Base-by-base conservation (phyloP, 2,888 invertebrate genomes). In the Ochropleura plecta region DNA sequence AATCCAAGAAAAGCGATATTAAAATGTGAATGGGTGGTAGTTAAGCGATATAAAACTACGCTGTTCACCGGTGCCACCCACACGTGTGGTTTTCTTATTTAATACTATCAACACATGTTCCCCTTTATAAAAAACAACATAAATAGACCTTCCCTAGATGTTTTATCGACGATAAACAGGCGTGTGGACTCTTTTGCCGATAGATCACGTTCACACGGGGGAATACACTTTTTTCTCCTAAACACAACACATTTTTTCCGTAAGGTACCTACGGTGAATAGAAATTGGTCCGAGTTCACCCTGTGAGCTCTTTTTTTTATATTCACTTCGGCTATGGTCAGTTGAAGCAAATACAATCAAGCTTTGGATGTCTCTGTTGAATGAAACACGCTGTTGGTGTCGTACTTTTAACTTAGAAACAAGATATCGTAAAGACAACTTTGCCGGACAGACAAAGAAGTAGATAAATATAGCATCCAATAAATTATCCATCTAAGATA, bases 151-250 rank as follows among this genome's bases (percentile, higher is more conserved):
- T 92, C 93, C 92, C 92, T 92, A 91, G 92, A 92, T 92, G 91
- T 93, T 95, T 95, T 94, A 96, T 95, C 93, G 95, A 89, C 94
- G 91, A 94, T 94, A 95, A 95, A 95, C 92, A 91, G 93, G 92
- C 92, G 92, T 93, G 93, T 91, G 90, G 91, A 91, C 92, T 91
- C 91, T 89, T 90, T 90, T 89, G 88, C 87, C 93, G 91, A 93
- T 94, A 94, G 90, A 92, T 94, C 94, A 93, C 93, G 92, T 93
- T 90, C 90, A 87, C 89, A 82, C 84, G 84, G 89, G 91, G 91
- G 90, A 91, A 89, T 89, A 90, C 80, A 84, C 88, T 91, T 89
- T 89, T 89, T 84, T 84, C 77, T 81, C 81, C 69, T 86, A 84
- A 82, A 86, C 73, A 78, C 80, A 81, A 78, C 81, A 87, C 79